phyloP scores from a whole-genome alignment of 2,888 invertebrate species.

The Hirtodrosophila histrioides region DNA sequence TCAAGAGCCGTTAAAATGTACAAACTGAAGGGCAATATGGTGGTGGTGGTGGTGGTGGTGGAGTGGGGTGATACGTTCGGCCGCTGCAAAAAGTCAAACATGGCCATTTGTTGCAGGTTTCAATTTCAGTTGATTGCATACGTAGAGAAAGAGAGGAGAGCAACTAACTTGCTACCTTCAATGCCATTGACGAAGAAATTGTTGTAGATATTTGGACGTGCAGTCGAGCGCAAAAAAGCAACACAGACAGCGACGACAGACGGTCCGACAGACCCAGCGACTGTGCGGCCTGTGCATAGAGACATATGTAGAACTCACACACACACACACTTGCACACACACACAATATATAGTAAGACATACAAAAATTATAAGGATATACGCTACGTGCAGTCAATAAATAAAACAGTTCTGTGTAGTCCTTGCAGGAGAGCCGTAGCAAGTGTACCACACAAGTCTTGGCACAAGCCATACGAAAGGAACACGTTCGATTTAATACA shows the following conservation, averaged over 20 bases:
- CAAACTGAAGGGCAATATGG: slow-evolving; percentile 39
- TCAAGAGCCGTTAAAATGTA: slow-evolving; percentile 75
- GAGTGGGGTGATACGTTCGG: slow-evolving; percentile 43
- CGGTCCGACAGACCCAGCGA: slow-evolving; percentile 46
- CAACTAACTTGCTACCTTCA: slow-evolving; percentile 49
- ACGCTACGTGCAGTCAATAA: slow-evolving; percentile 78
- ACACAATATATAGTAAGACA: slow-evolving; percentile 37
- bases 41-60: slow-evolving; percentile 1
- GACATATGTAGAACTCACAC: slow-evolving; percentile 60
- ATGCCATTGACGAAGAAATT: slow-evolving; percentile 66
- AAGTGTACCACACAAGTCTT: slow-evolving; percentile 30
- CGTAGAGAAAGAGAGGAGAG: slow-evolving; percentile 25
- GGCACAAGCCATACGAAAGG: slow-evolving; percentile 46
- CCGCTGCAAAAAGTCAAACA: slow-evolving; percentile 71
- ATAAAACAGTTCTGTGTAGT: slow-evolving; percentile 74
- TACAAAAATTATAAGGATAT: slow-evolving; percentile 80
- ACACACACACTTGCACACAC: slow-evolving; percentile 18
- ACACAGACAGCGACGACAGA: slow-evolving; percentile 57
- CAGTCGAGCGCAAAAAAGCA: slow-evolving; percentile 70
- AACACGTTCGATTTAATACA: slow-evolving; percentile 79
- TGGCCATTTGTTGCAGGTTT: slow-evolving; percentile 76
- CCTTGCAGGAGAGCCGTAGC: slow-evolving; percentile 36
- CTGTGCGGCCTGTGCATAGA: slow-evolving; percentile 42
- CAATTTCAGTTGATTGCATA: slow-evolving; percentile 77
- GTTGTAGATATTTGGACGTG: slow-evolving; percentile 76